Evolutionary conservation across 2,888 invertebrate genomes (phyloP).

Genomic region (Imbricaverruca yamaguchii): DNA sequence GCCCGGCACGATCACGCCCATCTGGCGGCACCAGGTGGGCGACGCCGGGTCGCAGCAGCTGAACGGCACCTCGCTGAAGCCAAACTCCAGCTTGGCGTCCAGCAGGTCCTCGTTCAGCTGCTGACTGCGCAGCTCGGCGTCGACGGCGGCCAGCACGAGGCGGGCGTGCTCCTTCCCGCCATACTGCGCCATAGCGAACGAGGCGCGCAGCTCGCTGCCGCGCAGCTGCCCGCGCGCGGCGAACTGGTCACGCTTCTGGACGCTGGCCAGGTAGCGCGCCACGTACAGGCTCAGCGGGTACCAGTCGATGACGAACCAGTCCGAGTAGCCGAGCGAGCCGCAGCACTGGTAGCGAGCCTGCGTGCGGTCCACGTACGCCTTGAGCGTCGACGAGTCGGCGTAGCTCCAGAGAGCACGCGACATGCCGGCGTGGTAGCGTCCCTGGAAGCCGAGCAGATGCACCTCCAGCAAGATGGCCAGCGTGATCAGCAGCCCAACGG

Average conservation of each 20-base stretch:
- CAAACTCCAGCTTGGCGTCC: neutral
- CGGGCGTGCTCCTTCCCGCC: neutral
- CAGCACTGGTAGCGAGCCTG: slow-evolving; percentile 3
- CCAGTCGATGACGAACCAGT: slow-evolving; percentile 21
- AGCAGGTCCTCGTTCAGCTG: neutral
- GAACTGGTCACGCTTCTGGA: neutral
- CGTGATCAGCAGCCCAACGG: neutral
- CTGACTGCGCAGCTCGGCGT: neutral
- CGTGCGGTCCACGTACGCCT: neutral
- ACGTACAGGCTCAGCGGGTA: neutral
- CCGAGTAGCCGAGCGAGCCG: neutral
- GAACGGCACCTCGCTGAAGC: slow-evolving; percentile 20
- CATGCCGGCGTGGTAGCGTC: neutral
- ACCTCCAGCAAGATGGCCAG: neutral
- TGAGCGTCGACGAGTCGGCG: neutral
- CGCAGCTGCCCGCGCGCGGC: neutral
- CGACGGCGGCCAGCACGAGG: neutral
- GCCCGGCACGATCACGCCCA: neutral
- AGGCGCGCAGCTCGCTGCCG: neutral
- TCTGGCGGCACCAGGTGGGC: neutral
- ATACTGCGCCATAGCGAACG: neutral
- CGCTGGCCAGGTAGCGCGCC: neutral
- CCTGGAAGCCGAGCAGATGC: neutral
- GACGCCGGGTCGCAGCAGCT: slow-evolving; percentile 16
- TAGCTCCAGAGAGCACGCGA: neutral